Evolutionary conservation across 1,140 invertebrate species (phyloP).

Genomic region (Grapholita molesta): DNA sequence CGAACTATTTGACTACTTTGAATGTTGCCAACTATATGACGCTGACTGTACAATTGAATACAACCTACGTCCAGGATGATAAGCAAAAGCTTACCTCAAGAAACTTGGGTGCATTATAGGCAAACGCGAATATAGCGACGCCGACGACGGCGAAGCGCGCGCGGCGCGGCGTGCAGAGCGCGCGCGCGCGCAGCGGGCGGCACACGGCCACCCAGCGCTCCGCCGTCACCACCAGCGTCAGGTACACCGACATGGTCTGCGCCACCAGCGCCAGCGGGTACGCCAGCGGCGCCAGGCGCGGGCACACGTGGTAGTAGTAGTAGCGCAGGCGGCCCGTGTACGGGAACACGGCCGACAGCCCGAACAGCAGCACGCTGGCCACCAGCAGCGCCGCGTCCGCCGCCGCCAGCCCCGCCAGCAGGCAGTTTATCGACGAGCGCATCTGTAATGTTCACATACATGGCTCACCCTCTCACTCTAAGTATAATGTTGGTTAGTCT

Average conservation of each 20-base stretch:
- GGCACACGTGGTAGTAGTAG: conserved; percentile 90
- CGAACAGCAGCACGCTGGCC: conserved; percentile 92
- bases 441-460: conserved; percentile 83
- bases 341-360: conserved; percentile 89
- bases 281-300: conserved; percentile 88
- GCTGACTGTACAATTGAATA: no score
- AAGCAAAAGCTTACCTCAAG: conserved; percentile 83
- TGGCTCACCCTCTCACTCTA: no score
- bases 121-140: conserved; percentile 89
- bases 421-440: conserved; percentile 96
- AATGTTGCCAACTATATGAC: no score
- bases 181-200: conserved; percentile 92
- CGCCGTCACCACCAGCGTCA: conserved; percentile 96
- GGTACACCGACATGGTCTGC: conserved; percentile 96
- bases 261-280: conserved; percentile 93
- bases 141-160: conserved; percentile 90
- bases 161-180: conserved; percentile 93
- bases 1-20: background rate
- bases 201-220: conserved; percentile 98
- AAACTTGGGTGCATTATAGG: conserved; percentile 93
- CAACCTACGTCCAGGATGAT: no score
- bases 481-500: no score
- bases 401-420: conserved; percentile 92
- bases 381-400: conserved; percentile 94
- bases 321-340: conserved; percentile 87